These are phyloP conservation scores for Heliornis fulica DNA, from an alignment of 2,113 vertebrate species.

Conservation along the genomic window DNA sequence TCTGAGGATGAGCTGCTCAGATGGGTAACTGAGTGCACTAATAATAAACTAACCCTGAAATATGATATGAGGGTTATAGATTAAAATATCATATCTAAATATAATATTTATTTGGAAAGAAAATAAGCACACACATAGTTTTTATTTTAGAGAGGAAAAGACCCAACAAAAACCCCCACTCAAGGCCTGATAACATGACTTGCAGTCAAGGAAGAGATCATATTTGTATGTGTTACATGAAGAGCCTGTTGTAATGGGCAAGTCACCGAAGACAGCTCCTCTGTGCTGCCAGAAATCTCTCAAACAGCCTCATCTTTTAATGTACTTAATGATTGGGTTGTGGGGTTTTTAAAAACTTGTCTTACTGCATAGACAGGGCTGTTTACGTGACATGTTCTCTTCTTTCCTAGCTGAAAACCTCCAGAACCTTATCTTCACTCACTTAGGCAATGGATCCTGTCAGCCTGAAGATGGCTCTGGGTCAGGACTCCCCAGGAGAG, in stretches of 20 bases:
- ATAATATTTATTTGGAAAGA: neutral
- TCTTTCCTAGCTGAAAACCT: slow-evolving; percentile 83
- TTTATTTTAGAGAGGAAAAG: neutral
- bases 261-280: neutral
- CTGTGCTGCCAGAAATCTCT: neutral
- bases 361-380: neutral
- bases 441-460: slow-evolving; percentile 44
- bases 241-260: neutral
- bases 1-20: neutral
- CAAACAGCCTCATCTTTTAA: neutral
- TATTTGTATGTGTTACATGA: neutral
- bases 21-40: neutral
- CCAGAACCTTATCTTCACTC: slow-evolving; percentile 82
- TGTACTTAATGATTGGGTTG: neutral
- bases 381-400: neutral
- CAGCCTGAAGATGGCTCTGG: slow-evolving; percentile 68
- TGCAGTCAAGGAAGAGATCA: neutral
- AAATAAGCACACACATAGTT: neutral
- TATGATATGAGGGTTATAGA: neutral
- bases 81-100: neutral
- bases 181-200: neutral
- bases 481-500: slow-evolving; percentile 72
- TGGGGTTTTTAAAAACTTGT: no score
- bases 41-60: neutral
- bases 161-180: neutral